A percentile compares a stretch with the other conserved stretches of the same genome.
Conservation (phyloP, 2,797 vertebrate genomes). For the Trachurus trachurus region DNA sequence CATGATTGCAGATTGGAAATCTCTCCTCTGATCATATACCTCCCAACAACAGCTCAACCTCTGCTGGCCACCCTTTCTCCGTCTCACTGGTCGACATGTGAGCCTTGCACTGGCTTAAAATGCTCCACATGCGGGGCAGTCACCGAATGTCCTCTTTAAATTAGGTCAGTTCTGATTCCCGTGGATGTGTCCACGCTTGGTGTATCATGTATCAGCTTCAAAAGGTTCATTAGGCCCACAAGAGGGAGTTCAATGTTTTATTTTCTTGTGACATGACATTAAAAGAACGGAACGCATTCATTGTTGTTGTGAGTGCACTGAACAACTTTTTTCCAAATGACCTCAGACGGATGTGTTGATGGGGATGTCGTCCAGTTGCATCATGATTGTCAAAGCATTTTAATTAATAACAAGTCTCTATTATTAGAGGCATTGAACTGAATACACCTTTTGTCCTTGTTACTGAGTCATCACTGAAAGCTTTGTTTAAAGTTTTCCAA, state of each 20-base stretch:
- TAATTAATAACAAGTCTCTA: slow-evolving; percentile 25
- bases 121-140: slow-evolving; percentile 1
- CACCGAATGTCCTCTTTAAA: slow-evolving; percentile 1
- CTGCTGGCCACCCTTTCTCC: slow-evolving; percentile 20
- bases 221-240: background rate
- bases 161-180: background rate
- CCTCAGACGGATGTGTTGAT: slow-evolving; percentile 17
- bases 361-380: slow-evolving; percentile 13
- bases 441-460: slow-evolving; percentile 18
- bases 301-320: background rate
- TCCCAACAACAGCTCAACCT: background rate
- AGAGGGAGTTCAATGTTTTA: background rate
- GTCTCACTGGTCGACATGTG: slow-evolving; percentile 11
- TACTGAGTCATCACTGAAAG: background rate
- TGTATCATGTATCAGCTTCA: background rate
- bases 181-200: background rate
- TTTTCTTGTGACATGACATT: background rate
- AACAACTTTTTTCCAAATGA: background rate
- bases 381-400: slow-evolving; percentile 17
- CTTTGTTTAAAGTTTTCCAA: slow-evolving; percentile 24
- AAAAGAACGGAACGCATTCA: too few species aligned
- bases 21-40: slow-evolving; percentile 1
- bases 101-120: background rate
- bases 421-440: background rate
- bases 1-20: background rate